Base-by-base conservation (phyloP, 1,140 invertebrate species). In the Cherax quadricarinatus region DNA sequence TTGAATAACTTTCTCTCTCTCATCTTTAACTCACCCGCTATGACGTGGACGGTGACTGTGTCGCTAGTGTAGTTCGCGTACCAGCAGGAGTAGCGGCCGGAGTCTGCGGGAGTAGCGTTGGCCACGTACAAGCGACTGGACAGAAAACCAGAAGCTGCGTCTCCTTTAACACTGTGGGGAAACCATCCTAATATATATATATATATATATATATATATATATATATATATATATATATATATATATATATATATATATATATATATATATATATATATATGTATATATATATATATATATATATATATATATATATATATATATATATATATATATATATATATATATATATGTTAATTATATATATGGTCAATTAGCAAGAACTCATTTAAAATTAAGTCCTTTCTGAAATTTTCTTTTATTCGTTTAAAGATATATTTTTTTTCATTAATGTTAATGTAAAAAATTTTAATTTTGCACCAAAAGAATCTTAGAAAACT, bases 11-110 rank as follows among this genome's bases (percentile, higher is more conserved):
- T 14, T 57, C 53, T 57, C 53, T 57, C 53, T 57, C 53, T 57
- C 53, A 10, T 5, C 14, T 14, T 4, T 14, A 57, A 81, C 79
- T 18, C 70, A 89, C 88, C 88, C 79, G 88, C 88, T 82, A 89
- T 89, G 49, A 89, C 88, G 57, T 89, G 88, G 79, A 89, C 88
- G 88, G 88, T 89, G 21, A 89, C 88, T 6, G 88, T 83, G 41
- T 82, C 88, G 60, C 79, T 89, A 79, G 88, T 73, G 60, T 70
- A 89, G 24, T 82, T 89, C 30, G 53, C 24, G 49, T 89, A 89
- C 88, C 88, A 89, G 88, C 88, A 89, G 79, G 88, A 82, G 79
- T 89, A 89, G n/a, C 12, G 79, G 79, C 88, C 88, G 9, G 88
- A 89, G 79, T 89, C 79, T 21, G 57, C n/a, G n/a, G 88, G 78